Evolutionary conservation across 1,140 invertebrate species (phyloP), one percentile per base, ranked within the genome.

Genomic region (Drosophila mojavensis): DNA sequence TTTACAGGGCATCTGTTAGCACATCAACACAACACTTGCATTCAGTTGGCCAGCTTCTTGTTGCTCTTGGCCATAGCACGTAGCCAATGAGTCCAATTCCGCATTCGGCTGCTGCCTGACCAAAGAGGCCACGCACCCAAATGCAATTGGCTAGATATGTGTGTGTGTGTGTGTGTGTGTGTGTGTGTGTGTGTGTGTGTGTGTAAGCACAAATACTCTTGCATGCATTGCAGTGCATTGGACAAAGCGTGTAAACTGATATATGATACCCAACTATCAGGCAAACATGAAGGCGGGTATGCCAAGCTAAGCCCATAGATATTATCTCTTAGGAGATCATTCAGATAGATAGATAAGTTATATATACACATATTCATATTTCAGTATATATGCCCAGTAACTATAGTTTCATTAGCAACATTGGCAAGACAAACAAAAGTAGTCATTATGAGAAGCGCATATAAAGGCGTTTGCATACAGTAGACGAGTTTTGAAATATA

Each of bases 161-260:
- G 9, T 10, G 9, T 36, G 9, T 36, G 9, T 36, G 33, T 36
- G 9, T 10, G 2, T 39, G 0, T 11, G 10, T 13, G 36, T 39
- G 0, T 39, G 36, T 11, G 36, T 11, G 36, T 39, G 10, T 11
- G 36, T 39, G 36, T 39, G 36, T 39, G 11, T 39, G 36, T 39
- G 9, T 39, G 36, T 39, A 39, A 11, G 48, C 28, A 43, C 64
- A 50, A 33, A 73, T 45, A 33, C 24, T 45, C n/a, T 1, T 5
- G n/a, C 43, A 45, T 15, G n/a, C 43, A 45, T 45, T 33, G 45
- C 39, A 62, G 28, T 58, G 43, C 9, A 45, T 15, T 53, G 66
- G 65, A 82, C 69, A 59, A 51, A 67, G 67, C 64, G 71, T 76
- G 72, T 79, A 78, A 78, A 82, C 75, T 78, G 75, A 71, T 84